Base-by-base conservation (phyloP, 2,797 vertebrate genomes). In the Onychomys torridus region DNA sequence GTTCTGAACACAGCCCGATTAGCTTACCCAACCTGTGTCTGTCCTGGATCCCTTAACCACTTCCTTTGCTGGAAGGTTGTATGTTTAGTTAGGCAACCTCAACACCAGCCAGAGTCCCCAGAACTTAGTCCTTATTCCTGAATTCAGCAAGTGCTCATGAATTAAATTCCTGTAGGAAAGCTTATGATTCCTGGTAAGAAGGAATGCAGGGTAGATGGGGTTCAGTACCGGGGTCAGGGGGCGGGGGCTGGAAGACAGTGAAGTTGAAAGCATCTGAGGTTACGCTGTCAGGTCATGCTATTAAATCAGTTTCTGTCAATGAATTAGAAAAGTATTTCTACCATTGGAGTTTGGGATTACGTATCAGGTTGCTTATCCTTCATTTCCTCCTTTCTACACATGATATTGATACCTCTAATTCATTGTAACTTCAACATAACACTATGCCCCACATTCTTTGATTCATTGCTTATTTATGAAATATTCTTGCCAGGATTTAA, bases 381-480 rank as follows among this genome's bases (percentile, higher is more conserved):
- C 23, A 10, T 91, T 81, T 63, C 49, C 6, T 78, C 14, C 59
- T 59, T 87, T 90, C n/a, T 32, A 43, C 43, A 59, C 17, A 0
- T 75, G 86, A 69, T 23, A 77, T 10, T 11, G 43, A 65, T 76
- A 78, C 55, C 21, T 19, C 27, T 34, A 25, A 46, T 34, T 75
- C 71, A 89, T 88, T 73, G 32, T 61, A 16, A 43, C 37, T 71
- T 43, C 71, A 57, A 23, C 73, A 76, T 40, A 46, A 55, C 69
- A 57, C 6, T 25, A 29, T 27, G 16, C 8, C n/a, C 79, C 55
- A 27, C 11, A 69, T 88, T 73, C 29, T 93, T 88, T 73, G 34
- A 65, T 90, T 87, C 52, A 27, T 52, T 77, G n/a, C n/a, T 73
- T 89, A 61, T 91, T 83, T 75, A 89, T 79, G 78, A 81, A 81